phyloP scores from a whole-genome alignment of 2,113 vertebrate species.

The Diphyllodes magnificus region DNA sequence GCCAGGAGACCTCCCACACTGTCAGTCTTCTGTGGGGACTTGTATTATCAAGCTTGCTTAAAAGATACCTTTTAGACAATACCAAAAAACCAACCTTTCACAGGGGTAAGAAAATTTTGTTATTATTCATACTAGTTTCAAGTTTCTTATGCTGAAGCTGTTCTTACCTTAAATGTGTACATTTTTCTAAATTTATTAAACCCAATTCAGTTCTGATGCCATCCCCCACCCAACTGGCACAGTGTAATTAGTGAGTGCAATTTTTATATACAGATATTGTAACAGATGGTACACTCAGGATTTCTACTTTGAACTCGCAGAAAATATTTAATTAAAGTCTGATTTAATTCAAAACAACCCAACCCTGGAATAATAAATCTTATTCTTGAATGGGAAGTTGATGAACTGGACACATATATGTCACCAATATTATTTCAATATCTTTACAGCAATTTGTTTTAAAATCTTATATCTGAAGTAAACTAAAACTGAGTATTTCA shows the following conservation, averaged over 20 bases:
- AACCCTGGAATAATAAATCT: not conserved
- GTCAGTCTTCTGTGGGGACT: not conserved
- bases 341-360: not conserved
- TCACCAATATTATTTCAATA: not conserved
- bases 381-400: not conserved
- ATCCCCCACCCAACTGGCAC: not conserved
- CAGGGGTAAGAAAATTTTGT: accelerated
- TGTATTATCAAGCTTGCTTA: not conserved
- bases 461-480: not conserved
- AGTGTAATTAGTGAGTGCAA: not conserved
- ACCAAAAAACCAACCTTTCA: not conserved
- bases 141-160: not conserved
- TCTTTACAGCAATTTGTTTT: not conserved
- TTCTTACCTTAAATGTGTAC: not conserved
- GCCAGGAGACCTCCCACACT: not conserved
- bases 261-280: not conserved
- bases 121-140: not conserved
- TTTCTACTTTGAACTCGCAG: not conserved
- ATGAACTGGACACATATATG: not conserved
- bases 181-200: not conserved
- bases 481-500: not conserved
- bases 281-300: not conserved
- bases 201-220: not conserved
- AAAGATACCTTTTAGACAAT: not conserved
- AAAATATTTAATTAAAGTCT: not conserved